A percentile compares a stretch with the other conserved stretches of the same genome.
These are phyloP conservation scores for Pipa parva DNA, from an alignment of 2,113 vertebrate species.

Conservation along the genomic window DNA sequence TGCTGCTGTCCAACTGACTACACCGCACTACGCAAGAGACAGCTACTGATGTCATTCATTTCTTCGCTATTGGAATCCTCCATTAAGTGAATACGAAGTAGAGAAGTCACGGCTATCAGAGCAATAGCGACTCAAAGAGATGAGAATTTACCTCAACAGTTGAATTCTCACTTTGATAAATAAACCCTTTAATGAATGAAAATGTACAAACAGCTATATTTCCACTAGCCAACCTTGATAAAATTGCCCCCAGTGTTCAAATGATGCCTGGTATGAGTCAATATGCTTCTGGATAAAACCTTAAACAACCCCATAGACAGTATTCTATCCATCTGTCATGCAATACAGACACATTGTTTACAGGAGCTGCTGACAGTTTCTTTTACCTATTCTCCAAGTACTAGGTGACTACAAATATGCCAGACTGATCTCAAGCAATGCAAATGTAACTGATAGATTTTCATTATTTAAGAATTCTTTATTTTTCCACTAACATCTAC, in stretches of 20 bases:
- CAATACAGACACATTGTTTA: background rate
- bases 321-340: background rate
- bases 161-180: background rate
- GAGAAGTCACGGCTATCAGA: background rate
- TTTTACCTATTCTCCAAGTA: conserved; percentile 1
- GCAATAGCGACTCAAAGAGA: background rate
- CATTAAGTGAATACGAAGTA: too few species aligned
- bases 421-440: conserved; percentile 23
- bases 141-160: background rate
- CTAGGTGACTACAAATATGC: conserved; percentile 30
- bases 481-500: conserved; percentile 37
- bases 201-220: background rate
- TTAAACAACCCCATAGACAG: conserved; percentile 14
- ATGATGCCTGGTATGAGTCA: too few species aligned
- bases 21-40: too few species aligned
- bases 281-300: conserved; percentile 4
- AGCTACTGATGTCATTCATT: too few species aligned
- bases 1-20: too few species aligned
- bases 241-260: too few species aligned
- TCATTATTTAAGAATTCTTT: conserved; percentile 32
- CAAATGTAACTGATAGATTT: conserved; percentile 37
- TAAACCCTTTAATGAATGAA: background rate
- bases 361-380: conserved; percentile 7
- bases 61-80: too few species aligned
- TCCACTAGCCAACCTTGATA: too few species aligned